A percentile compares a stretch with the other conserved stretches of the same genome.
Conservation (phyloP, 2,797 vertebrate species). For the Kryptolebias ocellatus region DNA sequence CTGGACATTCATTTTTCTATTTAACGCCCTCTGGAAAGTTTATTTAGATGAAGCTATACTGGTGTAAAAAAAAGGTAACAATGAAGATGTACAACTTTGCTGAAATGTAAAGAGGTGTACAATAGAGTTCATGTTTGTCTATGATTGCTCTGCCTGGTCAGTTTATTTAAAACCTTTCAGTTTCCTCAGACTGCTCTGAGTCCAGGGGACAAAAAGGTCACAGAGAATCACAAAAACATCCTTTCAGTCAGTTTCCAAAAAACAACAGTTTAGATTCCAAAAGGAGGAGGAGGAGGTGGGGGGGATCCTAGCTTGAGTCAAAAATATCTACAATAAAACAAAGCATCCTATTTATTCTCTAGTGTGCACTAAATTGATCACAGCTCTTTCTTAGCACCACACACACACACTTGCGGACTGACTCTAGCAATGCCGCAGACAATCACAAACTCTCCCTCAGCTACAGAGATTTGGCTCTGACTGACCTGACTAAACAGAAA, state of each 20-base stretch:
- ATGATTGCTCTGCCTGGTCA: no score
- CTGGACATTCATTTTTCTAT: background rate
- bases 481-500: slow-evolving; percentile 18
- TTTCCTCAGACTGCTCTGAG: slow-evolving; percentile 48
- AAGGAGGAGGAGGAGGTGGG: slow-evolving; percentile 20
- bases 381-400: slow-evolving; percentile 29
- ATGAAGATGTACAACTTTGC: no score
- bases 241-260: slow-evolving; percentile 38
- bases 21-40: slow-evolving; percentile 47
- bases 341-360: slow-evolving; percentile 16
- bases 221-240: slow-evolving; percentile 59
- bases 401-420: slow-evolving; percentile 3
- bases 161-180: slow-evolving; percentile 16
- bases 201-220: slow-evolving; percentile 63
- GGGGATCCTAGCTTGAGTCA: slow-evolving; percentile 19
- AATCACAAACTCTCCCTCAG: slow-evolving; percentile 27
- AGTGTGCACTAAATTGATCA: slow-evolving; percentile 25
- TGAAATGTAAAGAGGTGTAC: no score
- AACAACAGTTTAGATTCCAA: slow-evolving; percentile 51
- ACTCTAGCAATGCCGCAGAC: slow-evolving; percentile 1
- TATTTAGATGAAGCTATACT: no score
- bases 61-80: no score
- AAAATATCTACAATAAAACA: slow-evolving; percentile 40
- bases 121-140: no score
- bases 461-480: slow-evolving; percentile 33